Base-by-base conservation (phyloP, 2,888 invertebrate genomes). In the Diplolepis rosae region DNA sequence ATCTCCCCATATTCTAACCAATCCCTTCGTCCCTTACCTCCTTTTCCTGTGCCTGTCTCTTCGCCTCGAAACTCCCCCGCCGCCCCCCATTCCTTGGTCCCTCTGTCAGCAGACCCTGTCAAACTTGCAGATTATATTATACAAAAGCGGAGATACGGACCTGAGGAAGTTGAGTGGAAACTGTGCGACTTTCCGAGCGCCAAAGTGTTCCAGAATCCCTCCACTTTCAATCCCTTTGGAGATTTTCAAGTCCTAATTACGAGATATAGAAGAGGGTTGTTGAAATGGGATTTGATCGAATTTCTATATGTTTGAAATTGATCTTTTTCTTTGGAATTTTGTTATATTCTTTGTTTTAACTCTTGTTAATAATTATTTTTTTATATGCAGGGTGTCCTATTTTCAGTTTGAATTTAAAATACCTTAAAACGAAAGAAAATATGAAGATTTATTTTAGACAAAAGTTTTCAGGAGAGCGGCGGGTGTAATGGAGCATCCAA, bases 81-180 rank as follows among this genome's bases (percentile, higher is more conserved):
- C 18, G 48, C 35, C 54, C 30, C 39, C 27, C 56, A 45, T 48
- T 65, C 69, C 66, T 65, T 73, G 65, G 61, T 61, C 35, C 39
- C 61, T 61, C 69, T 54, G 74, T 68, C 73, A 74, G 69, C 71
- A 77, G 79, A 76, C 74, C 81, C 81, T 79, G 84, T 85, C 85
- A 85, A 86, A 86, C 83, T 85, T 85, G 75, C 78, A 82, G 84
- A 85, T 86, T 87, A 84, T 83, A 84, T 87, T 84, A 85, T 85
- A 83, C 82, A 84, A 85, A 84, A 84, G 83, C 80, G 77, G 75
- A 80, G 83, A 83, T 82, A 82, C 82, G 78, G 78, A 75, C 75
- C 79, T 79, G 79, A 78, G 56, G 32, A 56, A 51, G 56, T 48
- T 52, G 11, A 42, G n/a, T 45, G 68, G 51, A 51, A 68, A 68